Percentiles rank a stretch among this genome's conserved stretches.
Evolutionary conservation across 2,888 invertebrate genomes (phyloP).

Genomic region (Torymus auratus): DNA sequence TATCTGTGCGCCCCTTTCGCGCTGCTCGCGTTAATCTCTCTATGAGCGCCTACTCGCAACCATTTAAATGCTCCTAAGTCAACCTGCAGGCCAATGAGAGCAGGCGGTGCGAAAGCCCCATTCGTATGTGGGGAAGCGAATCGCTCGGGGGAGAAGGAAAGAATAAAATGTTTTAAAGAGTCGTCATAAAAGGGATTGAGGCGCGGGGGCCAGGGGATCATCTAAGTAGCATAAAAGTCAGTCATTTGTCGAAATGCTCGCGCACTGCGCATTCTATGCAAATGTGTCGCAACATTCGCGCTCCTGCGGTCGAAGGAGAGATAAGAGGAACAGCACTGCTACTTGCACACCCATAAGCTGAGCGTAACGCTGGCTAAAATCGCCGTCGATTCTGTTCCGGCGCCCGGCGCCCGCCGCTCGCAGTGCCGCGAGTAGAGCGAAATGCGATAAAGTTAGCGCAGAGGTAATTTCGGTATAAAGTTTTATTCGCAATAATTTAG

Average conservation of each 20-base stretch:
- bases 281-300: slow-evolving; percentile 16
- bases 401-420: slow-evolving; percentile 5
- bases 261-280: slow-evolving; percentile 24
- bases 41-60: not conserved
- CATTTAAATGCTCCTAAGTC: slow-evolving; percentile 9
- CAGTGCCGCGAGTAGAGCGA: slow-evolving; percentile 59
- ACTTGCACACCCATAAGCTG: not conserved
- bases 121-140: too few species aligned
- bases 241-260: slow-evolving; percentile 20
- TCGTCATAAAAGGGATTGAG: slow-evolving; percentile 15
- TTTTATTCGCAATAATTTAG: slow-evolving; percentile 77
- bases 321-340: not conserved
- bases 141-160: too few species aligned
- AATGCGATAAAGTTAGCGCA: slow-evolving; percentile 76
- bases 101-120: too few species aligned
- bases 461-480: slow-evolving; percentile 76
- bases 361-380: slow-evolving; percentile 30
- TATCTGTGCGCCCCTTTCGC: too few species aligned
- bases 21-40: too few species aligned
- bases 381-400: slow-evolving; percentile 47
- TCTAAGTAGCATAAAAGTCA: slow-evolving; percentile 27
- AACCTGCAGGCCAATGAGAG: not conserved
- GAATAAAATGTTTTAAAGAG: not conserved
- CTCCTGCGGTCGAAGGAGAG: not conserved
- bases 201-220: not conserved